phyloP scores from a whole-genome alignment of 2,888 invertebrate genomes.

The Hemistola chrysoprasaria region DNA sequence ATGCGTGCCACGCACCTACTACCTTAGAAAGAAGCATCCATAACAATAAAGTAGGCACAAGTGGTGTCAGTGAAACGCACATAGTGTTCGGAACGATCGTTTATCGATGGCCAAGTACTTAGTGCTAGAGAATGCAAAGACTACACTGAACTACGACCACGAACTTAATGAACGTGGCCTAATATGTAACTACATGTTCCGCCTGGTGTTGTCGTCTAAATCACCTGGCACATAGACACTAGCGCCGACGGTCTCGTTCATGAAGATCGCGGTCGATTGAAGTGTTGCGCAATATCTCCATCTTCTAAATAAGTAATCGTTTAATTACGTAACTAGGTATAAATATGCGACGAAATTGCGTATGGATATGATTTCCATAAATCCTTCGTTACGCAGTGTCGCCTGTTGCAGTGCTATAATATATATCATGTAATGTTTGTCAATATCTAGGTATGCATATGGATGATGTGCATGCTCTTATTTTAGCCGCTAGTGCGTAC shows the following conservation, averaged over 20 bases:
- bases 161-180: too few species aligned
- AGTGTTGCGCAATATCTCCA: constrained; percentile 49
- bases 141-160: too few species aligned
- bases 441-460: constrained; percentile 6
- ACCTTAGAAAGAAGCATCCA: constrained; percentile 47
- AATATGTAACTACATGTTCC: too few species aligned
- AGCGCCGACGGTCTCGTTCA: too few species aligned
- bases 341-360: constrained; percentile 3
- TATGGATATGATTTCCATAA: constrained; percentile 8
- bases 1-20: constrained; percentile 52
- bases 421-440: not conserved
- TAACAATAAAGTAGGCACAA: constrained; percentile 42
- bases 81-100: constrained; percentile 50
- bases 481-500: too few species aligned
- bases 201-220: too few species aligned
- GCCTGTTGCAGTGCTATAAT: constrained; percentile 11
- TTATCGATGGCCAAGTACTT: constrained; percentile 32
- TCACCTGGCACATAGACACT: too few species aligned
- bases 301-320: constrained; percentile 25
- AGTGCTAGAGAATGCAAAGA: constrained; percentile 21
- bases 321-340: constrained; percentile 9
- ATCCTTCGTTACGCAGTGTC: constrained; percentile 7
- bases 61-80: constrained; percentile 54
- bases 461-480: too few species aligned
- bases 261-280: too few species aligned